A percentile compares a stretch with the other conserved stretches of the same genome.
These are phyloP conservation scores for Cephalopachus bancanus DNA, from an alignment of 2,797 vertebrate species.

Conservation along the genomic window DNA sequence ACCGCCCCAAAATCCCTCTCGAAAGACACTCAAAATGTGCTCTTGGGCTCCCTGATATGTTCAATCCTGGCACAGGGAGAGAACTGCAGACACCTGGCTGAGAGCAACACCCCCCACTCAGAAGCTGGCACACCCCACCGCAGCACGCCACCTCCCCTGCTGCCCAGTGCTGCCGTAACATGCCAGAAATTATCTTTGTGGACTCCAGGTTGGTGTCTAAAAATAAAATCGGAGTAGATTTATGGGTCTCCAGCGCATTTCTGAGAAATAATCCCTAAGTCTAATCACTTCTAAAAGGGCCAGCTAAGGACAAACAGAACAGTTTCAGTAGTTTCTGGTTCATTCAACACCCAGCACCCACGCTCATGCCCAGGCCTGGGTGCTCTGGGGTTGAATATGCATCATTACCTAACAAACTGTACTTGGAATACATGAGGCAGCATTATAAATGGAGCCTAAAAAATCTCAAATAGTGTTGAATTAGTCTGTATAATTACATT, in stretches of 20 bases:
- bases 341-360: background rate
- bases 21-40: background rate
- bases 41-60: background rate
- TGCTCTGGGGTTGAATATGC: background rate
- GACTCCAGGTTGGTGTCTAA: background rate
- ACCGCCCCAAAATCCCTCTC: background rate
- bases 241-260: background rate
- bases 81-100: background rate
- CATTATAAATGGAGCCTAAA: background rate
- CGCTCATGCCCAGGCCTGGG: background rate
- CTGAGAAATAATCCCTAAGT: background rate
- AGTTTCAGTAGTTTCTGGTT: background rate
- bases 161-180: background rate
- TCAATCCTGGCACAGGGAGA: accelerated
- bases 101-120: background rate
- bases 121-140: accelerated
- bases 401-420: background rate
- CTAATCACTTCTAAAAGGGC: background rate
- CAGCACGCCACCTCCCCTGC: accelerated
- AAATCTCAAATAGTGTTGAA: background rate
- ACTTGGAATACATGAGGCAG: background rate
- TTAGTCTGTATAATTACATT: conserved; percentile 28
- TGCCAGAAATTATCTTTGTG: background rate
- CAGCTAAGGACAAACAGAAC: background rate
- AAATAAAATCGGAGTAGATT: background rate